Percentiles rank a stretch among this genome's conserved stretches.
Evolutionary conservation across 2,797 vertebrate species (phyloP).

Genomic region (Aldrovandia affinis): DNA sequence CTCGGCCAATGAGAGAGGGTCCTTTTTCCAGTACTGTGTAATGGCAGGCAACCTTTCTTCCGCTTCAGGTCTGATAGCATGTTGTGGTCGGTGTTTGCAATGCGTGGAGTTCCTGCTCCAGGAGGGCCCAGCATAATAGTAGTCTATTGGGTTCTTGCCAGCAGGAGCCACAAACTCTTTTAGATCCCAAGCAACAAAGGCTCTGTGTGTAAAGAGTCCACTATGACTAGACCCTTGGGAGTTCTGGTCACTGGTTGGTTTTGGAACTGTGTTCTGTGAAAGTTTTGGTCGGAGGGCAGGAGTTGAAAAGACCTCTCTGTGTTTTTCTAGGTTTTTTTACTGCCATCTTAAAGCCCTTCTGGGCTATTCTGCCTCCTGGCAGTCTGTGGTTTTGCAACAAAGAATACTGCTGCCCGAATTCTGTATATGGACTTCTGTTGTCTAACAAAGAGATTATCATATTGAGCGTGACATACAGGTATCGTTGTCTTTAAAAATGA

Average conservation of each 20-base stretch:
- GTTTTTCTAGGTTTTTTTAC: not conserved
- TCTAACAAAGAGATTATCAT: not conserved
- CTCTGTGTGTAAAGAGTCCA: conserved; percentile 62
- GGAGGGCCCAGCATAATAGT: conserved; percentile 52
- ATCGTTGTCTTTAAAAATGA: not conserved
- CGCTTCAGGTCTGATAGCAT: not conserved
- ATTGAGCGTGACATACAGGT: not conserved
- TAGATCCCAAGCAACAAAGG: conserved; percentile 61
- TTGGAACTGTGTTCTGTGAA: conserved; percentile 34
- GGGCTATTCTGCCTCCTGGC: not conserved
- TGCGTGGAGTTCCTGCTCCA: not conserved
- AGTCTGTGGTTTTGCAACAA: not conserved
- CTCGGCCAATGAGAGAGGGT: not conserved
- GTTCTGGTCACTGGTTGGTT: not conserved
- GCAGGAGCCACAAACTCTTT: conserved; percentile 56
- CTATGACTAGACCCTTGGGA: conserved; percentile 11
- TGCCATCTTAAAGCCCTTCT: not conserved
- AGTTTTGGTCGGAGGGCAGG: conserved; percentile 1
- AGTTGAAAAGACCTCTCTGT: not conserved
- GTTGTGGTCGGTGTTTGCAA: conserved; percentile 6
- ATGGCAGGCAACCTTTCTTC: not conserved
- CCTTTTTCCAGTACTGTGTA: not conserved
- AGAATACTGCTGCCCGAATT: not conserved
- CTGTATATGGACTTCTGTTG: not conserved
- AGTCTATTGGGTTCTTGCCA: conserved; percentile 52